phyloP scores from a whole-genome alignment of 2,113 vertebrate genomes.

The Fregata magnificens region DNA sequence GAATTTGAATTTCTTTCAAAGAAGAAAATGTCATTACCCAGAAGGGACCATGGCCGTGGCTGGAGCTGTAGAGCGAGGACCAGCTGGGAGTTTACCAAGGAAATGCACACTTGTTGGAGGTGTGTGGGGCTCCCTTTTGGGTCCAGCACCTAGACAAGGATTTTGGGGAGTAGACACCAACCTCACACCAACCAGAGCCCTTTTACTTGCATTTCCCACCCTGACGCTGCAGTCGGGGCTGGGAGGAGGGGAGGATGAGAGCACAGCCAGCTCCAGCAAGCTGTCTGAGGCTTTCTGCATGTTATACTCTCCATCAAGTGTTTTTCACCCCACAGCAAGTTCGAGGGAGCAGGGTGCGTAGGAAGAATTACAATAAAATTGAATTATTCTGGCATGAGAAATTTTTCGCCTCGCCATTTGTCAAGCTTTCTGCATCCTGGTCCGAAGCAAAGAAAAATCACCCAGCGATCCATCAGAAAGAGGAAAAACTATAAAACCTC shows the following conservation, averaged over 20 bases:
- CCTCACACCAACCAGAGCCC: not conserved
- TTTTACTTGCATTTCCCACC: not conserved
- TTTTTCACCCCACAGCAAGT: slow-evolving; percentile 3
- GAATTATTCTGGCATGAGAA: not conserved
- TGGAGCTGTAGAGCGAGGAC: not conserved
- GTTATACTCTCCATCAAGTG: not conserved
- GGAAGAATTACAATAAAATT: slow-evolving; percentile 26
- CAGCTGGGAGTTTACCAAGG: not conserved
- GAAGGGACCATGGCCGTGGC: accelerated
- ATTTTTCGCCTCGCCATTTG: not conserved
- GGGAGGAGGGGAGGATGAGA: not conserved
- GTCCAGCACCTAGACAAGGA: not conserved
- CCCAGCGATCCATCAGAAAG: not conserved
- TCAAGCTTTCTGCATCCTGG: slow-evolving; percentile 17
- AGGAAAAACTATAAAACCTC: not conserved
- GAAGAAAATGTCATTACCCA: not conserved
- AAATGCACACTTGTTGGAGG: accelerated
- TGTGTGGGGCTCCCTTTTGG: not conserved
- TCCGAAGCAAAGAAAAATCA: not conserved
- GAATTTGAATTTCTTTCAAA: too few species aligned
- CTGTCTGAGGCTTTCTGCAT: not conserved
- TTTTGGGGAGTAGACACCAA: not conserved
- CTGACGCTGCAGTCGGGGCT: accelerated
- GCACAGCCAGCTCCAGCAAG: not conserved
- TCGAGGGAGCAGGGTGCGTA: accelerated